A percentile compares a stretch with the other conserved stretches of the same genome.
phyloP scores from a whole-genome alignment of 2,888 invertebrate species.

The Erebia epiphron region DNA sequence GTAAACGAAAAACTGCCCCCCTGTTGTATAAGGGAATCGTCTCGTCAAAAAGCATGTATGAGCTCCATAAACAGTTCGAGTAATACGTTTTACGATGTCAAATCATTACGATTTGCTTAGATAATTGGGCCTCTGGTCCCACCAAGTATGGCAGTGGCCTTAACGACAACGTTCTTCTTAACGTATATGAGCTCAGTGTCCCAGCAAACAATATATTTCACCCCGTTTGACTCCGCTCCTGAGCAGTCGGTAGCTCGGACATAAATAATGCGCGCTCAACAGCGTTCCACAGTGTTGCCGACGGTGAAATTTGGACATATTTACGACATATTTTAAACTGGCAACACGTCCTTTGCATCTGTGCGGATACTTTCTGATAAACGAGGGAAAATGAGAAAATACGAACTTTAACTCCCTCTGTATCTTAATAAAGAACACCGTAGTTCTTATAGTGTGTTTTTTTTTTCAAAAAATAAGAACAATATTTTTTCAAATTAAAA shows the following conservation, averaged over 20 bases:
- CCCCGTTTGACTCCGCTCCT: conserved; percentile 43
- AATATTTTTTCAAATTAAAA: too few relatives aligned
- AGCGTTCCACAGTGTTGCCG: conserved; percentile 36
- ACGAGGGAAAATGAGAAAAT: conserved; percentile 5
- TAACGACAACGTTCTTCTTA: conserved; percentile 28
- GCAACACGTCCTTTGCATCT: conserved; percentile 40
- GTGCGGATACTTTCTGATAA: conserved; percentile 26
- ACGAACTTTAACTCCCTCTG: neutral
- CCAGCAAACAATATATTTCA: conserved; percentile 45
- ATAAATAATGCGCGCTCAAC: conserved; percentile 44
- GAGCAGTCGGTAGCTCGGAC: conserved; percentile 35
- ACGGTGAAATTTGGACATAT: conserved; percentile 42
- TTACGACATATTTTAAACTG: conserved; percentile 41
- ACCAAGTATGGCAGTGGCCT: conserved; percentile 18
- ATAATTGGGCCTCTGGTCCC: too few relatives aligned
- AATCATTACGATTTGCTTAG: too few relatives aligned
- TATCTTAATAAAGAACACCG: too few relatives aligned
- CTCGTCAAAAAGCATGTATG: too few relatives aligned
- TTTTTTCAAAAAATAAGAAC: too few relatives aligned
- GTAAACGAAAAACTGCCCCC: too few relatives aligned
- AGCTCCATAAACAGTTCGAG: too few relatives aligned
- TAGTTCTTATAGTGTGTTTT: too few relatives aligned
- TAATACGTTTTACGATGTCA: too few relatives aligned
- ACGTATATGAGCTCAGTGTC: conserved; percentile 39
- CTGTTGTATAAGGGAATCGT: too few relatives aligned